Evolutionary conservation across 2,797 vertebrate genomes (phyloP).

Genomic region (Premnoplex brunnescens): DNA sequence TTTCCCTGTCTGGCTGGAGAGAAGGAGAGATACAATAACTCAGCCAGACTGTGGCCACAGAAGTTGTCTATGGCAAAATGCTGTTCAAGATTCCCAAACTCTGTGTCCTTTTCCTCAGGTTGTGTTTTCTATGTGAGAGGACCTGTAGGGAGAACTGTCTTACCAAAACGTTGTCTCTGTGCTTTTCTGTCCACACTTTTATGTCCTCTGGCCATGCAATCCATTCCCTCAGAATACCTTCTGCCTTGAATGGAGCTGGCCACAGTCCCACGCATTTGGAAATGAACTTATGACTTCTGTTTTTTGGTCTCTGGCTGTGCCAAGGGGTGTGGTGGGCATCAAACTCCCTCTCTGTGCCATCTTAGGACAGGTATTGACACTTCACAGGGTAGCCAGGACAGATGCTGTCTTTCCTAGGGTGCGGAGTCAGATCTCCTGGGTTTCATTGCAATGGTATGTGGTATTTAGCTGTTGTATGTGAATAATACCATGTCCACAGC

Average conservation of each 20-base stretch:
- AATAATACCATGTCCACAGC: neutral
- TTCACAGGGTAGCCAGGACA: neutral
- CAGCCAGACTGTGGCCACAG: neutral
- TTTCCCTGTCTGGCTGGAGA: neutral
- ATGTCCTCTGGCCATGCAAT: neutral
- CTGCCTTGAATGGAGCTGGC: neutral
- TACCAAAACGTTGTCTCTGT: neutral
- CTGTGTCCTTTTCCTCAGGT: neutral
- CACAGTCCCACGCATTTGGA: neutral
- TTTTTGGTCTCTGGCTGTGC: neutral
- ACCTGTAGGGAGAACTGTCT: neutral
- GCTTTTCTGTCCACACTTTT: neutral
- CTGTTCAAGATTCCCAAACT: neutral
- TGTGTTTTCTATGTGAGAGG: neutral
- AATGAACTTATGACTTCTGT: fast-evolving
- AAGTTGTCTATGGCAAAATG: neutral
- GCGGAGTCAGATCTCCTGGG: neutral
- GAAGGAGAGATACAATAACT: neutral
- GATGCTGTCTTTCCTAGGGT: neutral
- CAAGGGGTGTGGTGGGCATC: neutral
- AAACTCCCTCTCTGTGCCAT: neutral
- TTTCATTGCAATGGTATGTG: neutral
- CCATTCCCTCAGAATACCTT: neutral
- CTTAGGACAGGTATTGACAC: neutral
- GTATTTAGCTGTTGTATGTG: neutral